Conservation (phyloP, 1,140 invertebrate genomes). For the Drosophila watanabei region DNA sequence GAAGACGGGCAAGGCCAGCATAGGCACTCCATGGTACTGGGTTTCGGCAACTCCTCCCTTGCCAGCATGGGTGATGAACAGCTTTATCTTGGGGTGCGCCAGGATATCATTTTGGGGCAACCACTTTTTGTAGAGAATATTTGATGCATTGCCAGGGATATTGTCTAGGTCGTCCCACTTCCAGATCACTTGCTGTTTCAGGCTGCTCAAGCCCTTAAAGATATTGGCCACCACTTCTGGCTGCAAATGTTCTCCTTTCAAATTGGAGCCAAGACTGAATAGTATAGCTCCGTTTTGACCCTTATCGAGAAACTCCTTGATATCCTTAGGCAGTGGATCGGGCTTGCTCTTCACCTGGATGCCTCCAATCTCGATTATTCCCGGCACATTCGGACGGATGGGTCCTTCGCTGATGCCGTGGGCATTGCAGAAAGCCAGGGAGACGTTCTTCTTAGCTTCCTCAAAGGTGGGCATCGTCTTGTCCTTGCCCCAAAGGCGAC, state of each 20-base stretch:
- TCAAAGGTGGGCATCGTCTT: slow-evolving; percentile 44
- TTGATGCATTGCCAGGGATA: slow-evolving; percentile 87
- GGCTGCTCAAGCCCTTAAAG: slow-evolving; percentile 85
- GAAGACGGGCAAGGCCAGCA: slow-evolving; percentile 90
- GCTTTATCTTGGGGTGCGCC: slow-evolving; percentile 89
- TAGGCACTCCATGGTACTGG: slow-evolving; percentile 89
- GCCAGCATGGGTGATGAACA: slow-evolving; percentile 91
- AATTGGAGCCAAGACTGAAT: slow-evolving; percentile 88
- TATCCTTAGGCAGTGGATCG: slow-evolving; percentile 85
- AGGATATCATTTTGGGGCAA: slow-evolving; percentile 90
- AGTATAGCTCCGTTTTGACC: slow-evolving; percentile 87
- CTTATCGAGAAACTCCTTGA: slow-evolving; percentile 86
- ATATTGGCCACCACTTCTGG: slow-evolving; percentile 82
- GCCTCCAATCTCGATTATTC: slow-evolving; percentile 85
- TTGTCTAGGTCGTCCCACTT: slow-evolving; percentile 87
- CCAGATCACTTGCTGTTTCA: slow-evolving; percentile 88
- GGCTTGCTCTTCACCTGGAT: slow-evolving; percentile 85
- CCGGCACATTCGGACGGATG: slow-evolving; percentile 82
- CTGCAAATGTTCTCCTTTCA: slow-evolving; percentile 85
- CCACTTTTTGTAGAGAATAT: slow-evolving; percentile 89
- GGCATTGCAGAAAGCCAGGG: slow-evolving; percentile 68
- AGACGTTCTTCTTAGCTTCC: slow-evolving; percentile 68
- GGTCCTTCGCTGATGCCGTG: slow-evolving; percentile 77
- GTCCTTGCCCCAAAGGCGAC: slow-evolving; percentile 54
- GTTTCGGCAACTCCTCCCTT: slow-evolving; percentile 90